A percentile compares a stretch with the other conserved stretches of the same genome.
These are phyloP conservation scores for Hippolais icterina DNA, from an alignment of 2,113 vertebrate genomes.

Conservation along the genomic window DNA sequence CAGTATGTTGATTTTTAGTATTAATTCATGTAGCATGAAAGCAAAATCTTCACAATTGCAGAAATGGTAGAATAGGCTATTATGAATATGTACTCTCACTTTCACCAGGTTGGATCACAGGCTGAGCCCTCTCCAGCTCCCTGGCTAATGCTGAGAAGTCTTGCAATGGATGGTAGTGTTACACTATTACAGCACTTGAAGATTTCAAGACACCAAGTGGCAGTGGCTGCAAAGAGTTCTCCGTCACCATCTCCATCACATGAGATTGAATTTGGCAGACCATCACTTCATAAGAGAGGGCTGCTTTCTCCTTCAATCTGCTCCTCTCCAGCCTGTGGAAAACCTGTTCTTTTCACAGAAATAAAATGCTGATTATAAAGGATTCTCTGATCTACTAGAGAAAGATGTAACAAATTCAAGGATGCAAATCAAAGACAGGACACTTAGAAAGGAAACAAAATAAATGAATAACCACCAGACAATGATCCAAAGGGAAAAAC, in stretches of 20 bases:
- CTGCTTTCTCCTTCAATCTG: not conserved
- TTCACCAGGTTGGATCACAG: not conserved
- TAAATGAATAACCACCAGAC: not conserved
- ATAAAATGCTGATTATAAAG: not conserved
- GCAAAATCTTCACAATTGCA: not conserved
- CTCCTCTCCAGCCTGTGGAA: not conserved
- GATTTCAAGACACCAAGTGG: not conserved
- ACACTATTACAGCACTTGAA: not conserved
- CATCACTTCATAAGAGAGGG: not conserved
- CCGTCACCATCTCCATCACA: not conserved
- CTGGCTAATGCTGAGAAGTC: not conserved
- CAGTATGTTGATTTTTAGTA: not conserved
- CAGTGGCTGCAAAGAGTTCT: not conserved
- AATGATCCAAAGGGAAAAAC: not conserved
- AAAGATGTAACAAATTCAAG: not conserved
- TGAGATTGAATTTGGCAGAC: not conserved
- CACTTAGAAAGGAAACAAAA: not conserved
- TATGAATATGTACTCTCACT: not conserved
- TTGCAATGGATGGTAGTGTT: not conserved
- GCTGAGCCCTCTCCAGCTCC: not conserved
- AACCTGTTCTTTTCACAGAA: not conserved
- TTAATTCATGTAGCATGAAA: not conserved
- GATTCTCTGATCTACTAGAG: not conserved
- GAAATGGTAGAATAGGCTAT: not conserved
- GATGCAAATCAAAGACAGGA: not conserved